Evolutionary conservation across 1,140 invertebrate genomes (phyloP).

Genomic region (Hyles euphorbiae): DNA sequence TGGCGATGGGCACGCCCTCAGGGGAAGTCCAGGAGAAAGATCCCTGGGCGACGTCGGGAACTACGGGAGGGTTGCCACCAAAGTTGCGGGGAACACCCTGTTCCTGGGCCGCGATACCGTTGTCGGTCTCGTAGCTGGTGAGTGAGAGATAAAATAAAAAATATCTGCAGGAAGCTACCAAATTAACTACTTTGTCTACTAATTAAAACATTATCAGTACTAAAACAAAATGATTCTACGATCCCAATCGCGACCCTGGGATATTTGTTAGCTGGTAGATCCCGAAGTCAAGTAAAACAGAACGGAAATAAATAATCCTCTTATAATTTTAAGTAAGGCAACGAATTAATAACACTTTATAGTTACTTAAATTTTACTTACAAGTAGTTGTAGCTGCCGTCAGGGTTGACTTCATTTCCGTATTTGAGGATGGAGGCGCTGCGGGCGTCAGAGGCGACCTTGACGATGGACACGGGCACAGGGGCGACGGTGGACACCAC

Average conservation of each 20-base stretch:
- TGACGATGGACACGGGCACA: conserved; percentile 17
- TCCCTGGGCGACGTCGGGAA: conserved; percentile 57
- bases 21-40: conserved; percentile 66
- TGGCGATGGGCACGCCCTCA: conserved; percentile 39
- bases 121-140: conserved; percentile 75
- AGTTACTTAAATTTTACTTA: conserved; percentile 28
- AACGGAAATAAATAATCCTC: too few relatives aligned
- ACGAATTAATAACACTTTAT: not conserved
- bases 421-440: conserved; percentile 42
- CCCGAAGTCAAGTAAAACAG: too few relatives aligned
- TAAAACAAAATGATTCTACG: too few relatives aligned
- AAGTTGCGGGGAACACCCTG: conserved; percentile 68
- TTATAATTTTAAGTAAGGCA: too few relatives aligned
- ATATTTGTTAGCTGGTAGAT: too few relatives aligned
- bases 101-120: conserved; percentile 77
- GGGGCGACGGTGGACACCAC: not conserved
- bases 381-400: conserved; percentile 54
- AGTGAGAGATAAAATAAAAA: conserved; percentile 1
- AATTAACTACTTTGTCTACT: too few relatives aligned
- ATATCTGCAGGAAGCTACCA: not conserved
- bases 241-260: too few relatives aligned
- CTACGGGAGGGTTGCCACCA: conserved; percentile 71
- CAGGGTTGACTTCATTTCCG: conserved; percentile 48
- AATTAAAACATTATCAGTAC: too few relatives aligned
- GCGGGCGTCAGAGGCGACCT: conserved; percentile 28